Conservation (phyloP, 2,888 invertebrate species). For the Catocala fraxini region DNA sequence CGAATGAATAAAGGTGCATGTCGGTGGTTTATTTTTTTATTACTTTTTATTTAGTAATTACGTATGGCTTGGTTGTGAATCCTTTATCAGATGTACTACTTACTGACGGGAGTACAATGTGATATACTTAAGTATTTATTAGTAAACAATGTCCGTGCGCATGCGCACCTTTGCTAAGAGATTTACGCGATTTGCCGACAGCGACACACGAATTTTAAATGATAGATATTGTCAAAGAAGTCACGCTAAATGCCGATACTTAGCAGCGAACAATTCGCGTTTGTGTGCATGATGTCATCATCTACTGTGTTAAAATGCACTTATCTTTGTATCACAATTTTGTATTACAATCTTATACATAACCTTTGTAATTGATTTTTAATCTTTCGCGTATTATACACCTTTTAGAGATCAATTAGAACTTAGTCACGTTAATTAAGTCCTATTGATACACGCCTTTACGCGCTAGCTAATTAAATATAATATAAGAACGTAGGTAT, state of each 20-base stretch:
- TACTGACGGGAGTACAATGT: constrained; percentile 55
- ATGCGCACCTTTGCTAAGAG: not conserved
- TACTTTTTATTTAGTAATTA: constrained; percentile 24
- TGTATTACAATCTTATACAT: constrained; percentile 2
- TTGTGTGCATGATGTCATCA: not conserved
- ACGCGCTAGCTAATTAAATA: too few relatives aligned
- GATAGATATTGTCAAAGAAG: not conserved
- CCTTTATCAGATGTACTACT: constrained; percentile 39
- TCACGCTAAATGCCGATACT: not conserved
- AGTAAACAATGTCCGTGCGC: constrained; percentile 22
- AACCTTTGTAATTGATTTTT: not conserved
- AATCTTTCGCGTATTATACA: not conserved
- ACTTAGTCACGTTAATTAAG: too few relatives aligned
- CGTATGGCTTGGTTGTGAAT: constrained; percentile 56
- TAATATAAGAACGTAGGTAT: too few relatives aligned
- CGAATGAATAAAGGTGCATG: not conserved
- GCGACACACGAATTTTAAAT: constrained; percentile 29
- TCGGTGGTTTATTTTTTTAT: constrained; percentile 27
- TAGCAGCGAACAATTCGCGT: not conserved
- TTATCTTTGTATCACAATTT: constrained; percentile 13
- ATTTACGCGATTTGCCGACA: not conserved
- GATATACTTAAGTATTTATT: constrained; percentile 62
- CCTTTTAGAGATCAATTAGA: too few relatives aligned
- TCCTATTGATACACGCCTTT: too few relatives aligned
- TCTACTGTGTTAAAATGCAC: not conserved